Conservation (phyloP, 2,888 invertebrate species). For the Athalia circularis region DNA sequence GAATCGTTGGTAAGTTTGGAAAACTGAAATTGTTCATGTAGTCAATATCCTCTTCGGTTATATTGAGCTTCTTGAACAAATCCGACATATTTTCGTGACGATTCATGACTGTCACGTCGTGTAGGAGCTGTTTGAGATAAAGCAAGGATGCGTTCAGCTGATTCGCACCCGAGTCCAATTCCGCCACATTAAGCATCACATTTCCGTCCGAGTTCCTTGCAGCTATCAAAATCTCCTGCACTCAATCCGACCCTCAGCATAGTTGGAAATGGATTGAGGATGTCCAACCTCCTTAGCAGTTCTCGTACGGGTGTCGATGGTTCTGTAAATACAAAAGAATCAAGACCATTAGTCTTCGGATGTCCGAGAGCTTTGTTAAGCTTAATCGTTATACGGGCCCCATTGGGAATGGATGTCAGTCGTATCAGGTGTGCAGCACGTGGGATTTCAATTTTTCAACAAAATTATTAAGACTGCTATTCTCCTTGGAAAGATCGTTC, state of each 20-base stretch:
- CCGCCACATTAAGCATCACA: slow-evolving; percentile 53
- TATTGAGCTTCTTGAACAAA: slow-evolving; percentile 59
- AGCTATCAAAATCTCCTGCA: neutral
- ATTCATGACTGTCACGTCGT: slow-evolving; percentile 54
- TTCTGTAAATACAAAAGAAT: too few relatives aligned
- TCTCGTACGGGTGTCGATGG: too few relatives aligned
- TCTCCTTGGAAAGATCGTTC: too few relatives aligned
- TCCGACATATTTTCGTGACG: slow-evolving; percentile 57
- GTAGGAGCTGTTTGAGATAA: slow-evolving; percentile 51
- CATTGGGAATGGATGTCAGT: too few relatives aligned
- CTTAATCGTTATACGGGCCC: too few relatives aligned
- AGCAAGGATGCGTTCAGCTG: slow-evolving; percentile 53
- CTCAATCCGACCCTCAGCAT: neutral
- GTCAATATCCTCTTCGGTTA: slow-evolving; percentile 65
- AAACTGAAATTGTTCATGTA: slow-evolving; percentile 60
- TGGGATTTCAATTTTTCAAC: too few relatives aligned
- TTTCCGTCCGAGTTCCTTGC: slow-evolving; percentile 20
- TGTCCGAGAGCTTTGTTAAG: too few relatives aligned
- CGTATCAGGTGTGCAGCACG: too few relatives aligned
- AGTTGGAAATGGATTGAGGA: too few relatives aligned
- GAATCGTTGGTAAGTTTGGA: slow-evolving; percentile 41
- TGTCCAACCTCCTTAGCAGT: too few relatives aligned
- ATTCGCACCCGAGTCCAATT: slow-evolving; percentile 40
- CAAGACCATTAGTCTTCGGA: too few relatives aligned
- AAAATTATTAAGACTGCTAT: too few relatives aligned